These are phyloP conservation scores for Ganaspis sp. DNA, from an alignment of 1,140 invertebrate species.

Conservation along the genomic window DNA sequence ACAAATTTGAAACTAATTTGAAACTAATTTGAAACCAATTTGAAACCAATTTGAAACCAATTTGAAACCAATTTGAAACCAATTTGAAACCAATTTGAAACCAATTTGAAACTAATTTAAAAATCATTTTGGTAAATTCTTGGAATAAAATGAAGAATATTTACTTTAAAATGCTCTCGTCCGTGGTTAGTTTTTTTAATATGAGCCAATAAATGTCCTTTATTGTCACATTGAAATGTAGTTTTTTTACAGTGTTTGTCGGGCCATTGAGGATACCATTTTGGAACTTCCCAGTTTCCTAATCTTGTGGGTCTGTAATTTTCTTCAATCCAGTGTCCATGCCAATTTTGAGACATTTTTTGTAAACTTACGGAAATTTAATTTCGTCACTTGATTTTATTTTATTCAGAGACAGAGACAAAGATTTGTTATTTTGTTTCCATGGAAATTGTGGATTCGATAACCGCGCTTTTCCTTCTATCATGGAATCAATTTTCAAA, in stretches of 20 bases:
- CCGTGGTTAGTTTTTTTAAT: constrained; percentile 43
- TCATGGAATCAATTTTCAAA: too few species aligned
- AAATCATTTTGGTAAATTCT: too few species aligned
- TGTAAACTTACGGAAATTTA: not conserved
- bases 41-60: too few species aligned
- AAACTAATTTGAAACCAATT: too few species aligned
- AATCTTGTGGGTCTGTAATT: constrained; percentile 59
- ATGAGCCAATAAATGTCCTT: constrained; percentile 53
- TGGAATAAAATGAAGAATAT: constrained; percentile 31
- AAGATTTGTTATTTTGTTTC: constrained; percentile 37
- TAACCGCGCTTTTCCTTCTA: not conserved
- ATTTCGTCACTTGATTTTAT: not conserved
- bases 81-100: too few species aligned
- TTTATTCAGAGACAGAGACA: not conserved
- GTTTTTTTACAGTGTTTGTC: constrained; percentile 58
- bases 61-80: too few species aligned
- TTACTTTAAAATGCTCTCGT: constrained; percentile 60
- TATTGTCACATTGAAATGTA: constrained; percentile 55
- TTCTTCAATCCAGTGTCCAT: constrained; percentile 60
- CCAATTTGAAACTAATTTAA: too few species aligned
- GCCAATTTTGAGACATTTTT: constrained; percentile 65
- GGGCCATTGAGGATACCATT: constrained; percentile 61
- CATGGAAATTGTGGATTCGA: constrained; percentile 35
- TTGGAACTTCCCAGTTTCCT: constrained; percentile 64
- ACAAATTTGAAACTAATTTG: too few species aligned